Evolutionary conservation across 2,888 invertebrate genomes (phyloP), one percentile per base, ranked within the genome.

Genomic region (Eristalis tenax): DNA sequence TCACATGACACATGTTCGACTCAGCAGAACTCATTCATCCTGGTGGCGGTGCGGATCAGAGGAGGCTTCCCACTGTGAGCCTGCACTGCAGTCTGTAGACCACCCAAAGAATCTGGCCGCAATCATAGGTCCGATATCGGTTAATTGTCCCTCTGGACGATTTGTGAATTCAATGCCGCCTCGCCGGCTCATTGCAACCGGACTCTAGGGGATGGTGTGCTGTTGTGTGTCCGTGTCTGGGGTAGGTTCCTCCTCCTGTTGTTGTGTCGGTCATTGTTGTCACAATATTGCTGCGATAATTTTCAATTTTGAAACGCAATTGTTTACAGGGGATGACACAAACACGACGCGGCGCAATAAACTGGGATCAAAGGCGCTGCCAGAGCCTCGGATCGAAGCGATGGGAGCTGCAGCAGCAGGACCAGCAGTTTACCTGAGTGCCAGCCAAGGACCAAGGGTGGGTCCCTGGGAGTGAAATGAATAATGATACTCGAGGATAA

Each of bases 271-370:
- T 81, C 65, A 83, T 87, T 87, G 83, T 83, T 87, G 83, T 83
- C 87, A 87, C 71, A 87, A 87, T 76, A 87, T 83, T 87, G 83
- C 79, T 68, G 86, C 78, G 78, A 83, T 83, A 69, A 78, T 75
- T 86, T 86, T 78, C 74, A 66, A 78, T 78, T 75, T 86, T 26
- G 38, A 18, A 65, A 40, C 2, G 32, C 69, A 71, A 71, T 83
- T 83, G 78, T 75, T 71, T 56, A 18, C 50, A 50, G 61, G 74
- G 83, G 79, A 75, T 66, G 83, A 66, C 61, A 82, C 77, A 82
- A 73, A 82, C 77, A 82, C 76, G 87, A 79, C 79, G 87, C 87
- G 87, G 83, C 73, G 87, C 76, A 83, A 80, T 87, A 80, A 83
- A 83, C 83, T 73, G 71, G 65, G 83, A 83, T 87, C 87, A 87